Conservation (phyloP, 92 coral and sea anemone species). For the Diadumene lineata region DNA sequence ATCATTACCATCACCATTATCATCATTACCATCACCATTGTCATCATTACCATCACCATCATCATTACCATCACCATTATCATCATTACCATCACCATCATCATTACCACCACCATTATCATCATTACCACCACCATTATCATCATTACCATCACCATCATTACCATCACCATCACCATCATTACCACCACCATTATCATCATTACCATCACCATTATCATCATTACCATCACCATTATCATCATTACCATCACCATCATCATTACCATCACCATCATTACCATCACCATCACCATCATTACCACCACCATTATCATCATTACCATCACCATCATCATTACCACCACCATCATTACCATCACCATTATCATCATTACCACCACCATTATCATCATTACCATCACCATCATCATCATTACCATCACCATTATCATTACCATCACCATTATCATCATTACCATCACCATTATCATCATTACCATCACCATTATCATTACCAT, state of each 20-base stretch:
- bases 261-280: not conserved
- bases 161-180: not conserved
- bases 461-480: not conserved
- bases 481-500: not conserved
- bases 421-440: not conserved
- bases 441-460: not conserved
- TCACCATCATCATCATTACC: not conserved
- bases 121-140: not conserved
- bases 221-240: not conserved
- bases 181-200: not conserved
- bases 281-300: not conserved
- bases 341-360: slow-evolving; percentile 1
- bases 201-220: not conserved
- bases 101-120: not conserved
- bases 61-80: slow-evolving; percentile 1
- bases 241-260: not conserved
- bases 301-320: slow-evolving; percentile 5
- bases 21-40: no score
- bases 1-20: slow-evolving; percentile 1
- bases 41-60: not conserved
- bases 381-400: not conserved
- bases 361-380: not conserved
- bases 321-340: no score
- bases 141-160: not conserved
- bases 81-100: not conserved